Evolutionary conservation across 2,113 vertebrate species (phyloP).

Genomic region (Sander lucioperca): DNA sequence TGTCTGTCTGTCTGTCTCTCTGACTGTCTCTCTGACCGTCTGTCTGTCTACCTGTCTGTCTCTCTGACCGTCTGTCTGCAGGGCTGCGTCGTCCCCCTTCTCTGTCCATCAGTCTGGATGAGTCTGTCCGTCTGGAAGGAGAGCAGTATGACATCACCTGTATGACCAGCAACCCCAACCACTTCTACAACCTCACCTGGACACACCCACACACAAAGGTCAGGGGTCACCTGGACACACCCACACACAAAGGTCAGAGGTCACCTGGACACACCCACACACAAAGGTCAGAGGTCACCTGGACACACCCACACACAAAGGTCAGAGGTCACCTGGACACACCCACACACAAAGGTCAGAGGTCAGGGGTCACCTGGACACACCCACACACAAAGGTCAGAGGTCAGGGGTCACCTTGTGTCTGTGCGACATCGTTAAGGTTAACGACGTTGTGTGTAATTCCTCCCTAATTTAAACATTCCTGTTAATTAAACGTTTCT

Average conservation of each 20-base stretch:
- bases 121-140: constrained; percentile 83
- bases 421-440: too few species aligned
- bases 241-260: not conserved
- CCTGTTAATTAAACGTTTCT: too few species aligned
- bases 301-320: too few species aligned
- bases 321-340: too few species aligned
- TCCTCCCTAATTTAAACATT: too few species aligned
- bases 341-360: too few species aligned
- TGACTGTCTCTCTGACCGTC: constrained; percentile 60
- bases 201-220: constrained; percentile 74
- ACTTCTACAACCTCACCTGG: constrained; percentile 77
- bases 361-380: too few species aligned
- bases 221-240: not conserved
- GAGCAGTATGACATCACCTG: constrained; percentile 88
- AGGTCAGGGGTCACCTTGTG: too few species aligned
- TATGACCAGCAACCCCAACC: constrained; percentile 59
- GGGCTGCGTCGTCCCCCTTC: constrained; percentile 9
- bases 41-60: not conserved
- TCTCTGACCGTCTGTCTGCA: constrained; percentile 20
- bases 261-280: not conserved
- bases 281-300: constrained; percentile 64
- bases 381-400: too few species aligned
- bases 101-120: constrained; percentile 52
- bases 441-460: too few species aligned
- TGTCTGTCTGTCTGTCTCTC: constrained; percentile 76